A percentile compares a stretch with the other conserved stretches of the same genome.
These are phyloP conservation scores for Yoshiicerus persimilis DNA, from an alignment of 1,140 invertebrate genomes.

Conservation along the genomic window DNA sequence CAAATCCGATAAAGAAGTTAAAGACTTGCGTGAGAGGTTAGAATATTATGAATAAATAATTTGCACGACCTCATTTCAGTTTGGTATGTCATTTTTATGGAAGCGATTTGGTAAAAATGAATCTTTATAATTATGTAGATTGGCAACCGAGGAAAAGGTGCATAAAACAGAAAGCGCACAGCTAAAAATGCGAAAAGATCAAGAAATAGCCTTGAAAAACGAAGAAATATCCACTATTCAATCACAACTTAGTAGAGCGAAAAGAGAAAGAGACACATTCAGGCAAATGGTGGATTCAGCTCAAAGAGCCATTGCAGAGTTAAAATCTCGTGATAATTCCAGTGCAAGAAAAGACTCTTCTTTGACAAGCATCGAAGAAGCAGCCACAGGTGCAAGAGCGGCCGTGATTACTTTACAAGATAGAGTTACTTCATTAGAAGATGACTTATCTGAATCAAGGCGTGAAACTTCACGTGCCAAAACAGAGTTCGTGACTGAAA, in stretches of 20 bases:
- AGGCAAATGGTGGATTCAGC: slow-evolving; percentile 86
- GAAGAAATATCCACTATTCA: slow-evolving; percentile 84
- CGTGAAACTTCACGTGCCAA: slow-evolving; percentile 80
- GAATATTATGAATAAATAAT: neutral
- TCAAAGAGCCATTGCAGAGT: slow-evolving; percentile 75
- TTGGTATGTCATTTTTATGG: neutral
- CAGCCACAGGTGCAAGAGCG: slow-evolving; percentile 59
- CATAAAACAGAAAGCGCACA: slow-evolving; percentile 81
- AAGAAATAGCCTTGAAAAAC: slow-evolving; percentile 77
- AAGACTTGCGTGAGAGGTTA: slow-evolving; percentile 66
- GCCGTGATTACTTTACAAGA: slow-evolving; percentile 68
- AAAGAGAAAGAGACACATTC: slow-evolving; percentile 84
- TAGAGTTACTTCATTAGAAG: slow-evolving; percentile 80
- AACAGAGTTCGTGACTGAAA: slow-evolving; percentile 85
- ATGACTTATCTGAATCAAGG: slow-evolving; percentile 80
- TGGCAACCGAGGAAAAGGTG: slow-evolving; percentile 66
- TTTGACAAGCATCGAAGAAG: slow-evolving; percentile 45
- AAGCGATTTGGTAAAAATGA: neutral
- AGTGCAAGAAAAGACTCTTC: slow-evolving; percentile 16
- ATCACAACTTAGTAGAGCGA: slow-evolving; percentile 74
- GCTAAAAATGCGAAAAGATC: slow-evolving; percentile 84
- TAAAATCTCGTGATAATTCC: slow-evolving; percentile 58
- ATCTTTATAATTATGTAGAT: neutral
- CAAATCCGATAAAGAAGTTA: slow-evolving; percentile 70
- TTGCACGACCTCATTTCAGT: neutral